These are phyloP conservation scores for Lucinisca nassula DNA, from an alignment of 2,888 invertebrate genomes.

Conservation along the genomic window DNA sequence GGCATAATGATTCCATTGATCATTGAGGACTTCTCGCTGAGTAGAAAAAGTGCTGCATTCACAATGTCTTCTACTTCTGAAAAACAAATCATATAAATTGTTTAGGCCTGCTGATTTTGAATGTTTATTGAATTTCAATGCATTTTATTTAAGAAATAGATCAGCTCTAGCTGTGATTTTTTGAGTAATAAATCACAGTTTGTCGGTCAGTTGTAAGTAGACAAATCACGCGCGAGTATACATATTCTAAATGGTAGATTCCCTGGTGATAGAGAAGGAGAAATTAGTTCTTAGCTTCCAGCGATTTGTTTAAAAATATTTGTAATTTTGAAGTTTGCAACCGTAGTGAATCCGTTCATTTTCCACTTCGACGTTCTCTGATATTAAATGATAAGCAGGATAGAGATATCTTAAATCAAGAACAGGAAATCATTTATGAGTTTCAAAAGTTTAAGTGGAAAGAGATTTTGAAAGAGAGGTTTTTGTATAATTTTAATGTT, in stretches of 20 bases:
- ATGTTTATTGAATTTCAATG: no score
- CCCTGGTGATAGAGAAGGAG: neutral
- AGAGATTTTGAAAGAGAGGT: neutral
- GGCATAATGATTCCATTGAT: no score
- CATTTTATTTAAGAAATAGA: no score
- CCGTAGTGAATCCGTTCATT: neutral
- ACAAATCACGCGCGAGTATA: no score
- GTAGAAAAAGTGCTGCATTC: no score
- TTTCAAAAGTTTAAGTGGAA: neutral
- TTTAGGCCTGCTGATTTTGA: no score
- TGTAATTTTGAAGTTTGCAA: neutral
- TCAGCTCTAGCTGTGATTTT: no score
- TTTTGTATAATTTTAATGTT: neutral
- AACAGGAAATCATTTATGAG: neutral
- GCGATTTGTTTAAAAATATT: neutral
- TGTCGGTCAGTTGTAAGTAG: no score
- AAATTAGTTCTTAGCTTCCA: neutral
- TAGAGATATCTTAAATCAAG: neutral
- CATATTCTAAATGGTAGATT: constrained; percentile 15
- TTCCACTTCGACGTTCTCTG: neutral
- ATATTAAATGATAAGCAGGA: neutral
- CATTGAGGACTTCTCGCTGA: no score
- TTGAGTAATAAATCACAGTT: no score
- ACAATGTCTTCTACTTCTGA: no score
- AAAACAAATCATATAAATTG: no score